Conservation (phyloP, 2,888 invertebrate genomes). For the Diaperis boleti region DNA sequence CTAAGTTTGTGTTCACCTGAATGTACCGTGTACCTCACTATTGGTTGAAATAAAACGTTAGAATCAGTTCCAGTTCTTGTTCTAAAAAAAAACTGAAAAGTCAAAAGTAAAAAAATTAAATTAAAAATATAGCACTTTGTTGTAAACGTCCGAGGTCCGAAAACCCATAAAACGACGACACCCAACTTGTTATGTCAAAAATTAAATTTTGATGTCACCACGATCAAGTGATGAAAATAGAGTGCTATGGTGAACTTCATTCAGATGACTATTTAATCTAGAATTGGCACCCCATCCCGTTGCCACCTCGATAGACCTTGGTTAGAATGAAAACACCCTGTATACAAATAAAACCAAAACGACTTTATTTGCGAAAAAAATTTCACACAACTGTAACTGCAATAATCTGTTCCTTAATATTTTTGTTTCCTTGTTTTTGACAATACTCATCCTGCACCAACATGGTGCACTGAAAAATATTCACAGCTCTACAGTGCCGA, state of each 20-base stretch:
- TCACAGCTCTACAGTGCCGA: conserved; percentile 36
- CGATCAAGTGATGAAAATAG: too few species aligned
- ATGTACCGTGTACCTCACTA: neutral
- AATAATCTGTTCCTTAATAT: conserved; percentile 30
- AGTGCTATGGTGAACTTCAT: too few species aligned
- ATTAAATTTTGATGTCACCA: too few species aligned
- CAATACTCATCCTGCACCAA: conserved; percentile 43
- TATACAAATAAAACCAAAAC: conserved; percentile 53
- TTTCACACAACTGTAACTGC: conserved; percentile 47
- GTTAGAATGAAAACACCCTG: conserved; percentile 10
- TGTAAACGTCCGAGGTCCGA: too few species aligned
- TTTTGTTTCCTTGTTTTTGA: conserved; percentile 43
- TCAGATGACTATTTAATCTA: too few species aligned
- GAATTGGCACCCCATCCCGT: too few species aligned
- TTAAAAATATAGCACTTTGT: too few species aligned
- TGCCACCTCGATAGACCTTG: too few species aligned
- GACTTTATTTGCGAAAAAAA: conserved; percentile 56
- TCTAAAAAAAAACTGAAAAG: neutral
- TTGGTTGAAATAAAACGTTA: neutral
- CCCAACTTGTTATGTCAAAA: too few species aligned
- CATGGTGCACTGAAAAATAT: conserved; percentile 36
- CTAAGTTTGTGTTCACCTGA: neutral
- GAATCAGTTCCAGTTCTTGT: neutral
- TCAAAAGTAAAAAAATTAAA: neutral
- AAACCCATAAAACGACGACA: too few species aligned